Evolutionary conservation across 92 coral and sea anemone genomes (phyloP).

Genomic region (Zoanthus gigantus): DNA sequence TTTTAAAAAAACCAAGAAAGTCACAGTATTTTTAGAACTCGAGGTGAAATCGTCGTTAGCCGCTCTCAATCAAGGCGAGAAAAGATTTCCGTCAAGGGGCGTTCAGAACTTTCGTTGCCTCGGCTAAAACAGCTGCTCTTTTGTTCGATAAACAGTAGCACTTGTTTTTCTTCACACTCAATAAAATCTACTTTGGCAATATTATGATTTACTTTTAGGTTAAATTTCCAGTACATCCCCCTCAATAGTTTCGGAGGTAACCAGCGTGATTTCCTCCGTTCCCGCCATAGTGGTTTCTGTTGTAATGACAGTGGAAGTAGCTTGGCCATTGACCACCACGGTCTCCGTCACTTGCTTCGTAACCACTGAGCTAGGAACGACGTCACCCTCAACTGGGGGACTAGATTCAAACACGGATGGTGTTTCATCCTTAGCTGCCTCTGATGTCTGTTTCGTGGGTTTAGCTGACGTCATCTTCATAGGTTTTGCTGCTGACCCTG

Average conservation of each 20-base stretch:
- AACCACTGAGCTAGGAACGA: slow-evolving; percentile 2
- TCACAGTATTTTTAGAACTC: background rate
- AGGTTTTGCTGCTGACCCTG: slow-evolving; percentile 20
- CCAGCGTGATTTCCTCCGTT: slow-evolving; percentile 16
- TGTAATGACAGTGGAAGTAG: slow-evolving; percentile 23
- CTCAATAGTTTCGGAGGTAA: slow-evolving; percentile 29
- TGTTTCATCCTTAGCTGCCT: background rate
- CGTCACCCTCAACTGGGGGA: slow-evolving; percentile 22
- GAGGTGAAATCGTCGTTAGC: background rate
- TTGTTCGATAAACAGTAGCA: too few species aligned
- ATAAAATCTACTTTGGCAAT: background rate
- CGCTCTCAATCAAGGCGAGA: background rate
- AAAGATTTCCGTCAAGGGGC: background rate
- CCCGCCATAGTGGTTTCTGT: slow-evolving; percentile 37
- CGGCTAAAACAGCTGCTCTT: background rate
- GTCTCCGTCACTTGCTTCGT: slow-evolving; percentile 40
- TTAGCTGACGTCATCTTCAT: background rate
- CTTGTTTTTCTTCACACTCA: background rate
- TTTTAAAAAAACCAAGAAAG: background rate
- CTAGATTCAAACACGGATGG: slow-evolving; percentile 7
- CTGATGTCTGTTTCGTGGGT: background rate
- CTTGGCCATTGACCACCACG: slow-evolving; percentile 30
- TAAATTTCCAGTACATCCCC: slow-evolving; percentile 32
- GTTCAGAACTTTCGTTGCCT: background rate
- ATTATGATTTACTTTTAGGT: background rate